phyloP scores from a whole-genome alignment of 30 jellyfish, hydroid and myxozoan species.

The Calvadosia cruxmelitensis region DNA sequence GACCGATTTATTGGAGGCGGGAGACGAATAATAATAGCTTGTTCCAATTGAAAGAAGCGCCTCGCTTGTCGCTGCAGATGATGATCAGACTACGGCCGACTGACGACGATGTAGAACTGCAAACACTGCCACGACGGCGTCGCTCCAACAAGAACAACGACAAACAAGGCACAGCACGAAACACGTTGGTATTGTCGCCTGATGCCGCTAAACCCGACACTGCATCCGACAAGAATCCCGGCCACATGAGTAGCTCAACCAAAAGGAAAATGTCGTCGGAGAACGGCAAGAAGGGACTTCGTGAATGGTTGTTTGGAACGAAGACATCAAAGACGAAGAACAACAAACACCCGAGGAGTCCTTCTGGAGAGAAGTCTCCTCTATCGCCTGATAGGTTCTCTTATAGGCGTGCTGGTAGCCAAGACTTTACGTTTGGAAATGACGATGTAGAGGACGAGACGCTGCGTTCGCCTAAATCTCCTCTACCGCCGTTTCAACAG shows the following conservation, averaged over 20 bases:
- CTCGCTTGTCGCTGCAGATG: not conserved
- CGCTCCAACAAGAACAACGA: not conserved
- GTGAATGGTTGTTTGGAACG: conserved; percentile 57
- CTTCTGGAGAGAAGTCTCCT: not conserved
- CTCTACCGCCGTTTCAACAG: conserved; percentile 9
- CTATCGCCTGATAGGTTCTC: not conserved
- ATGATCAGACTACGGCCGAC: not conserved
- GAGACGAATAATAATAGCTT: not conserved
- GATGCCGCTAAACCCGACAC: not conserved
- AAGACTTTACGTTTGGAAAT: not conserved
- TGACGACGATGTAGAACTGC: not conserved
- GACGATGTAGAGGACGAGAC: not conserved
- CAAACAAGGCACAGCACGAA: not conserved
- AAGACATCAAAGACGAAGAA: not conserved
- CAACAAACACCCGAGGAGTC: not conserved
- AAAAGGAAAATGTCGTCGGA: conserved; percentile 1
- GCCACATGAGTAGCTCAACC: not conserved
- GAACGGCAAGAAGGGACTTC: conserved; percentile 16
- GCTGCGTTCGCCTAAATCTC: not conserved
- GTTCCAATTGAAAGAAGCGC: not conserved
- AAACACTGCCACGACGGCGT: not conserved
- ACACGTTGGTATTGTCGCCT: not conserved
- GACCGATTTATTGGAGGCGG: not conserved
- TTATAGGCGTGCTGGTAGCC: not conserved
- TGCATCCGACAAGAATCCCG: not conserved